Evolutionary conservation across 2,113 vertebrate genomes (phyloP), one percentile per base, ranked within the genome.

Genomic region (Vimba vimba): DNA sequence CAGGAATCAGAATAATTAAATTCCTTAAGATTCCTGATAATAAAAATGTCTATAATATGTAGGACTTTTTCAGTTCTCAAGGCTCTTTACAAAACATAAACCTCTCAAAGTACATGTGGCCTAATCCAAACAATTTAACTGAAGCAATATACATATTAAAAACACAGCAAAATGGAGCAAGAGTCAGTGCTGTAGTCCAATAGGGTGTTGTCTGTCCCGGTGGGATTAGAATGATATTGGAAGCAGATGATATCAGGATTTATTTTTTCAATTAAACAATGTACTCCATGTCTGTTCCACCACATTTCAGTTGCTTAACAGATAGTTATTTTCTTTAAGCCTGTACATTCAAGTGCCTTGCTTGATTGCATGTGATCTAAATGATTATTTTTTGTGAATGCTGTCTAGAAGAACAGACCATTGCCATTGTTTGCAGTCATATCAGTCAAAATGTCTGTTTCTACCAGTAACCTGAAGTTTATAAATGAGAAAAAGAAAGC

Each of bases 381-480:
- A 25, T 74, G 8, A 25, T 25, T 4, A 4, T 2, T 74, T 13
- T 45, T 9, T 25, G 6, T 15, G 6, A 50, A 45, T 50, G 43
- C 71, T 17, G 1, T 74, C 27, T 47, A 47, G 43, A 74, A 25
- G 6, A 50, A 50, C 4, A 75, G 23, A 27, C 6, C 12, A 27
- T 74, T 25, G 23, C 1, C 23, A 15, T 47, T 25, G 12, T 74
- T 47, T 47, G 71, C 39, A n/a, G 12, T 47, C 19, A 43, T 71
- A 12, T 43, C 43, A 75, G 71, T 45, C 43, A 25, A 75, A 75
- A 27, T 75, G n/a, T 27, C 43, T 7, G 6, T 45, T 74, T 74
- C 71, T 74, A 45, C 30, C 68, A 69, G 33, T 69, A 39, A 69
- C 33, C 68, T 75, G 12, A 47, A 75, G 73, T 23, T 74, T 74